These are phyloP conservation scores for Aphaenogaster rudis DNA, from an alignment of 1,140 invertebrate species.

Conservation along the genomic window DNA sequence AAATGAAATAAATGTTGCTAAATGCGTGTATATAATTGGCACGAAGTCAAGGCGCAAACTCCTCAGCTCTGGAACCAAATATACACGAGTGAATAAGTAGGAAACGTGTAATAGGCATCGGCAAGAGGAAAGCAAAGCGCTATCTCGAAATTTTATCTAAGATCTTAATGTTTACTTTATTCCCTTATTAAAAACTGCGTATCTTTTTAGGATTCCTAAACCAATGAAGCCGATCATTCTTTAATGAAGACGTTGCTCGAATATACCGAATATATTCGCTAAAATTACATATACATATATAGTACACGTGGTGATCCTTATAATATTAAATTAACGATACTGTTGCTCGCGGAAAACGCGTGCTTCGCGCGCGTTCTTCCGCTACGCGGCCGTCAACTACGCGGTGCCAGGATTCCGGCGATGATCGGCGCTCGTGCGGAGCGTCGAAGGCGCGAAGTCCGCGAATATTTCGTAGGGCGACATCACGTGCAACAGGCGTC, in stretches of 20 bases:
- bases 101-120: not conserved
- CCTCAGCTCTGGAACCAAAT: not conserved
- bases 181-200: too few species aligned
- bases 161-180: too few species aligned
- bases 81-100: not conserved
- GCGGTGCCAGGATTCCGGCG: not conserved
- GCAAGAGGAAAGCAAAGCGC: not conserved
- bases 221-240: too few species aligned
- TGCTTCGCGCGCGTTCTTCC: constrained; percentile 11
- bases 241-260: too few species aligned
- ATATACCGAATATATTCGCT: too few species aligned
- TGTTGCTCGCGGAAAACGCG: not conserved
- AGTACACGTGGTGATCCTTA: not conserved
- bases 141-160: not conserved
- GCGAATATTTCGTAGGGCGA: constrained; percentile 75
- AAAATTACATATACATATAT: too few species aligned
- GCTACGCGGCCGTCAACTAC: not conserved
- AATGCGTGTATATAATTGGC: not conserved
- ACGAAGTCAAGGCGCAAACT: not conserved
- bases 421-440: constrained; percentile 34
- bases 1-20: not conserved
- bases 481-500: constrained; percentile 81
- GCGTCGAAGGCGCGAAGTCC: constrained; percentile 66
- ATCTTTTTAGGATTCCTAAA: too few species aligned
- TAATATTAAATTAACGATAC: not conserved